Base-by-base conservation (phyloP, 2,888 invertebrate species). In the Epinotia bilunana region DNA sequence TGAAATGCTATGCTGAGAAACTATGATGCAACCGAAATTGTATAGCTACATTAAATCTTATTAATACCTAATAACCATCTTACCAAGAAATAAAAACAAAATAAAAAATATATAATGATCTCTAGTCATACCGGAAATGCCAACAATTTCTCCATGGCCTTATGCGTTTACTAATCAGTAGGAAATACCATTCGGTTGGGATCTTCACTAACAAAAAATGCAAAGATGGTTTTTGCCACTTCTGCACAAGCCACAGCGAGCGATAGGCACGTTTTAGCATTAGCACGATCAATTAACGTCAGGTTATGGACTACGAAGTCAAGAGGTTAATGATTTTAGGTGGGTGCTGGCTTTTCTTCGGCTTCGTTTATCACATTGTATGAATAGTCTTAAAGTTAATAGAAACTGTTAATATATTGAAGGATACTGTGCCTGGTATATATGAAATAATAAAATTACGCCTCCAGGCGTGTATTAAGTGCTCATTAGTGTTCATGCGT, bases 201-300 rank as follows among this genome's bases (percentile, higher is more conserved):
- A 60, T 60, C 11, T 43, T 43, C 23, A 43, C 16, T n/a, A 60
- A 23, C 43, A 69, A 69, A 69, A 58, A 69, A 46, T 11, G 53
- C n/a, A 28, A 43, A 16, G 58, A 43, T 3, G 69, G 46, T 69
- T 58, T 60, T 60, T 60, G 43, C 23, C 43, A n/a, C 46, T 23
- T 23, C 12, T 60, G 58, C 69, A 18, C 46, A 20, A 57, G 67
- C 63, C 20, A 4, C 13, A 23, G n/a, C 20, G 39, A 57, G 46
- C 58, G 58, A 46, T 46, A 46, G 18, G 58, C 69, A 69, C 69
- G 58, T 60, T 60, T 69, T 60, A 60, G 20, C 28, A 23, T 69
- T 60, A 60, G 20, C 28, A 23, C 43, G 69, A 69, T 69, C 69
- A 58, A 72, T 63, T 63, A 64, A 64, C 64, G 57, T 57, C 55